A percentile compares a stretch with the other conserved stretches of the same genome.
Conservation (phyloP, 2,797 vertebrate genomes). For the Danio kyathit region DNA sequence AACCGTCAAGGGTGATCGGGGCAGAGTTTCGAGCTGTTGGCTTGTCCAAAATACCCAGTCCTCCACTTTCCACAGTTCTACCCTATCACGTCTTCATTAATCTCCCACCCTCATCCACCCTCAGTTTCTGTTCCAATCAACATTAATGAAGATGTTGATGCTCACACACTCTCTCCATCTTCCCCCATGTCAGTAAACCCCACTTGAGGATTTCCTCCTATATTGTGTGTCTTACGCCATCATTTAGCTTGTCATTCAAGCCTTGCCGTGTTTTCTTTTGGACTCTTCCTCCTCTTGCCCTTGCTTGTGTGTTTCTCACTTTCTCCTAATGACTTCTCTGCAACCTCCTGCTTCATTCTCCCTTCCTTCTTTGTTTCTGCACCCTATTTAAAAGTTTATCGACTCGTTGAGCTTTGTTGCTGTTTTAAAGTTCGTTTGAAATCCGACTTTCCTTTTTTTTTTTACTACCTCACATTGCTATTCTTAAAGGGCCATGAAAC, state of each 20-base stretch:
- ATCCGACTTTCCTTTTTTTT: no score
- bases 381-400: no score
- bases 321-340: neutral
- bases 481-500: no score
- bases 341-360: conserved; percentile 5
- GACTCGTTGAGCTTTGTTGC: no score
- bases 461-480: no score
- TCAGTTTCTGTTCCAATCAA: conserved; percentile 19
- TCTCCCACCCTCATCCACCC: neutral
- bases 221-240: conserved; percentile 7
- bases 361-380: conserved; percentile 1
- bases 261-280: conserved; percentile 7
- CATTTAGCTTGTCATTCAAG: neutral
- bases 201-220: neutral
- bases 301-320: conserved; percentile 18
- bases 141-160: conserved; percentile 16
- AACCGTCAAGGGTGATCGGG: conserved; percentile 43
- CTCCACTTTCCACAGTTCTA: neutral
- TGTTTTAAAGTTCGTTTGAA: no score
- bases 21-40: conserved; percentile 15
- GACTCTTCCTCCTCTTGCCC: conserved; percentile 39
- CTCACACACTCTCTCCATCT: neutral
- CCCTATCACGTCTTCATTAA: neutral
- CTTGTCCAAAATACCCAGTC: conserved; percentile 8
- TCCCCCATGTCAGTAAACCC: conserved; percentile 6